Evolutionary conservation across 2,113 vertebrate species (phyloP).

Genomic region (Hypocryptadius cinnamomeus): DNA sequence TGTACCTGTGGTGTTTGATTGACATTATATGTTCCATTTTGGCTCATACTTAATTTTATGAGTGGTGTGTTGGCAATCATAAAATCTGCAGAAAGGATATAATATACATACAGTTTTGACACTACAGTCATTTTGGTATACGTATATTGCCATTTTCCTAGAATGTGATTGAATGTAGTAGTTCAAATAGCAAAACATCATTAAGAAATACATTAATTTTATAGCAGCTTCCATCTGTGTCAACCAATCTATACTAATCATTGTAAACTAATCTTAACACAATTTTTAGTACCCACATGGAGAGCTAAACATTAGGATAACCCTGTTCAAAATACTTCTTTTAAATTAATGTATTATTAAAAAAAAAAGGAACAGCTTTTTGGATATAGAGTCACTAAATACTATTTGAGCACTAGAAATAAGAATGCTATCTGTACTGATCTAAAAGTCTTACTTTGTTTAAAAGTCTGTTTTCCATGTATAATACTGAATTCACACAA

Average conservation of each 20-base stretch:
- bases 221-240: neutral
- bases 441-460: neutral
- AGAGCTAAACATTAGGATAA: neutral
- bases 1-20: conserved; percentile 17
- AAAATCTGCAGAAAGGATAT: conserved; percentile 41
- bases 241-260: neutral
- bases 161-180: neutral
- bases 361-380: neutral
- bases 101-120: conserved; percentile 5
- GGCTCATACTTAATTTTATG: conserved; percentile 35
- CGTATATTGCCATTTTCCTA: neutral
- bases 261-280: neutral
- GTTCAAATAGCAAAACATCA: neutral
- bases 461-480: neutral
- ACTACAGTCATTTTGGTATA: conserved; percentile 2
- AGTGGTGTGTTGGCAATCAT: neutral
- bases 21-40: conserved; percentile 31
- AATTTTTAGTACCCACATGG: neutral
- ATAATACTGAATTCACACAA: neutral
- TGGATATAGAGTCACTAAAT: neutral
- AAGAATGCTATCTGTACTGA: neutral
- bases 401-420: neutral
- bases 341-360: neutral
- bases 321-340: neutral
- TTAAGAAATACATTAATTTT: neutral